These are phyloP conservation scores for Phoeniculus purpureus DNA, from an alignment of 2,797 vertebrate genomes.

Conservation along the genomic window DNA sequence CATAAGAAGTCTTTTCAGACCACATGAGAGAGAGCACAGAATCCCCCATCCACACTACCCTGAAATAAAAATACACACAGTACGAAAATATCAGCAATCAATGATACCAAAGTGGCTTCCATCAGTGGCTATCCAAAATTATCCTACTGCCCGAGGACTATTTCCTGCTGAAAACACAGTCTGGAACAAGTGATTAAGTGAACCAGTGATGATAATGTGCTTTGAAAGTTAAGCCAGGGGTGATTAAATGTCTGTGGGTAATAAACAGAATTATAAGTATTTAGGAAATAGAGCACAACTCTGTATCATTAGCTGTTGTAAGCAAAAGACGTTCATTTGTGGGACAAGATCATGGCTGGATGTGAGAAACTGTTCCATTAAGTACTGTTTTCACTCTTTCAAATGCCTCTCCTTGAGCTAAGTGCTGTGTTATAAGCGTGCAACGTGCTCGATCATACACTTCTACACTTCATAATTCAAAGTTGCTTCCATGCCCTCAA, in stretches of 20 bases:
- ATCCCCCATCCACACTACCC: neutral
- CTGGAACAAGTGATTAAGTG: conserved; percentile 66
- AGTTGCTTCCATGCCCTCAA: neutral
- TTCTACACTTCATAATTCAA: neutral
- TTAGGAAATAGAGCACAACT: conserved; percentile 54
- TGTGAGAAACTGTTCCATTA: neutral
- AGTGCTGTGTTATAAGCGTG: neutral
- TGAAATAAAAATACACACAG: conserved; percentile 8
- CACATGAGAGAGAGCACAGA: neutral
- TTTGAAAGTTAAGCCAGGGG: conserved; percentile 75
- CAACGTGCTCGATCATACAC: neutral
- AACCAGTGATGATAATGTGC: conserved; percentile 65
- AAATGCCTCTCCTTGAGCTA: neutral
- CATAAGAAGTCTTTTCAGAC: neutral
- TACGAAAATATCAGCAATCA: conserved; percentile 63
- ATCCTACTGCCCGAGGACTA: conserved; percentile 50
- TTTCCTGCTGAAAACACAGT: conserved; percentile 69
- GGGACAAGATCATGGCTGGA: conserved; percentile 14
- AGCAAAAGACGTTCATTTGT: neutral
- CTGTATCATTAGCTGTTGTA: neutral
- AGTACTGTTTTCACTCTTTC: neutral
- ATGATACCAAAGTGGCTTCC: conserved; percentile 65
- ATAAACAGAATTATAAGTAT: conserved; percentile 65
- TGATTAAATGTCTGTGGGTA: conserved; percentile 70
- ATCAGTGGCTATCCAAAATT: conserved; percentile 49